Conservation (phyloP, 2,113 vertebrate genomes). For the Eubucco bourcierii region DNA sequence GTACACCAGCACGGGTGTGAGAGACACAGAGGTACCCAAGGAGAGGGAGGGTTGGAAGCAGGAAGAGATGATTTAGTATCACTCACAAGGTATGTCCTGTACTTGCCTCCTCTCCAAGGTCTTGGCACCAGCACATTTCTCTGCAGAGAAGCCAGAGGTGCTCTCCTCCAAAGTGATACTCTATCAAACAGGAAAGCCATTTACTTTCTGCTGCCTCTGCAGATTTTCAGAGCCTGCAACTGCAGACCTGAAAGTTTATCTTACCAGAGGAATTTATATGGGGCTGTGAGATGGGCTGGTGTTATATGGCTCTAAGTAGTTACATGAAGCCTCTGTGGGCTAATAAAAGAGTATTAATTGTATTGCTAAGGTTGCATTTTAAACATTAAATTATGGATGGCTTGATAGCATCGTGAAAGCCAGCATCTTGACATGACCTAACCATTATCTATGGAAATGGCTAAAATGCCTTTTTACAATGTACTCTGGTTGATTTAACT, state of each 20-base stretch:
- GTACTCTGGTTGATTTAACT: constrained; percentile 59
- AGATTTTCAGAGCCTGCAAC: constrained; percentile 34
- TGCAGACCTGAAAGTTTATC: constrained; percentile 68
- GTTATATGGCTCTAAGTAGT: constrained; percentile 64
- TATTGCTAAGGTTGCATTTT: constrained; percentile 74
- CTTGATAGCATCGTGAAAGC: constrained; percentile 61
- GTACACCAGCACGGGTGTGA: not conserved
- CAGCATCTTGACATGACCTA: constrained; percentile 62
- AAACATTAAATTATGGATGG: constrained; percentile 70
- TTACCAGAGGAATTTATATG: constrained; percentile 69
- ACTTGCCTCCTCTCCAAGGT: constrained; percentile 47
- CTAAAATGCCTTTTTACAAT: constrained; percentile 51
- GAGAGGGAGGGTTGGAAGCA: not conserved
- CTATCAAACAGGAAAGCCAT: constrained; percentile 65
- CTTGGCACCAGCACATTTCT: constrained; percentile 42
- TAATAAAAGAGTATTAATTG: constrained; percentile 72
- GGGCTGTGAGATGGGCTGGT: constrained; percentile 38
- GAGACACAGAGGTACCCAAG: not conserved
- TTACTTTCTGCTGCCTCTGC: constrained; percentile 66
- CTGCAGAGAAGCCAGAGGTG: constrained; percentile 35
- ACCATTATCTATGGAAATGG: constrained; percentile 68
- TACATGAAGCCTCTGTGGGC: constrained; percentile 53
- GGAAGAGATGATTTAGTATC: constrained; percentile 15
- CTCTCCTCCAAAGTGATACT: constrained; percentile 34
- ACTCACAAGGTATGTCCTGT: not conserved